Base-by-base conservation (phyloP, 2,113 vertebrate species). In the Xyrauchen texanus region DNA sequence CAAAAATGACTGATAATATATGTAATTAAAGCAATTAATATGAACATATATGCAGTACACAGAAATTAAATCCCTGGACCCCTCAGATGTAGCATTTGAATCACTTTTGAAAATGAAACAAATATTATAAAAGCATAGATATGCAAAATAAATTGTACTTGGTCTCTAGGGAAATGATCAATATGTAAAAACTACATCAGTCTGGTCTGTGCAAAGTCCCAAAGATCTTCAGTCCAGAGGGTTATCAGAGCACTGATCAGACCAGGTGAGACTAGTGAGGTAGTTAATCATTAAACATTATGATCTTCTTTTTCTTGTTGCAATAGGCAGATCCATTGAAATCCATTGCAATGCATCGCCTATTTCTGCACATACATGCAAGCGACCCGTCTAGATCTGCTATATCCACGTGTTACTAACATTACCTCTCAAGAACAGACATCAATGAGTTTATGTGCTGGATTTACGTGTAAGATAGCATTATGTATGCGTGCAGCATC, bases 401-500 rank as follows among this genome's bases (percentile, higher is more conserved):
- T 51, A 9, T 51, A 13, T 74, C 16, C 15, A 12, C 58, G 45
- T 51, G 9, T 9, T n/a, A 11, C 15, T 8, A 46, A 9, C 15
- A 51, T 49, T 51, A 45, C 6, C 16, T 21, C 55, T 62, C 58
- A 34, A 74, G 1, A 8, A 34, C 21, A 34, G 21, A 34, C 21
- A 34, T 34, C 1, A 8, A 62, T 13, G 57, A 74, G 71, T 62
- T 62, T 34, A 62, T 62, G 10, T 16, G 58, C 10, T 34, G 3
- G 21, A 34, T 34, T 3, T 34, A 3, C 21, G 13, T 15, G 58
- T 34, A 5, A 47, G 6, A 74, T 62, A 58, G 11, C 57, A 15
- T 74, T 51, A 10, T 47, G 16, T 74, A 47, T 3, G 11, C 58
- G 16, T 62, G 45, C 58, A 51, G 71, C 71, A 74, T 74, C 58